Percentiles rank a stretch among this genome's conserved stretches.
phyloP scores from a whole-genome alignment of 2,113 vertebrate genomes.

The Grallaria varia region DNA sequence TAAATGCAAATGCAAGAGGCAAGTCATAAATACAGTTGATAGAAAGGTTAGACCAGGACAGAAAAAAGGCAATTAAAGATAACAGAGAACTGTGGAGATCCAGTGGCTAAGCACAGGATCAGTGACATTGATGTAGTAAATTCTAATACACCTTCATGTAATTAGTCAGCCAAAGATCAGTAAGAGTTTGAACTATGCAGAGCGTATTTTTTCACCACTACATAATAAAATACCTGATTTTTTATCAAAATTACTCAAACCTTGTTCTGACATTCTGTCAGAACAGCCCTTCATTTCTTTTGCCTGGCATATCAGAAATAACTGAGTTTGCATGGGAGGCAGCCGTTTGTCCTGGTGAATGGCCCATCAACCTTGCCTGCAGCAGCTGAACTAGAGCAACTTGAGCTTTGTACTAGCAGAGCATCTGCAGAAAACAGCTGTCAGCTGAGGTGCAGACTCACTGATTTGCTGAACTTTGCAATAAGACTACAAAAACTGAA shows the following conservation, averaged over 20 bases:
- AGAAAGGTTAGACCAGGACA: background rate
- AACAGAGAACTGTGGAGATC: background rate
- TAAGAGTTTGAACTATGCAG: background rate
- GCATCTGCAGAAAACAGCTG: background rate
- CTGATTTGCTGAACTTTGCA: background rate
- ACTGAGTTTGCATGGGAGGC: background rate
- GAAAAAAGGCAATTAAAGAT: background rate
- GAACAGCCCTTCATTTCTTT: background rate
- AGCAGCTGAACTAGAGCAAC: background rate
- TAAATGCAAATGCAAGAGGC: background rate
- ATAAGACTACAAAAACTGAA: background rate
- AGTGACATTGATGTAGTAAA: background rate
- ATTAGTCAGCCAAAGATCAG: background rate
- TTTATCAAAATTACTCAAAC: background rate
- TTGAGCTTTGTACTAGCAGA: background rate
- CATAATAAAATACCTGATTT: background rate
- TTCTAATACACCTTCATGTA: background rate
- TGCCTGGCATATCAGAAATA: background rate
- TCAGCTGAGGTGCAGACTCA: background rate
- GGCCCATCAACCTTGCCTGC: rapidly evolving
- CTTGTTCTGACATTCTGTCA: background rate
- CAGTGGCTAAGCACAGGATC: background rate
- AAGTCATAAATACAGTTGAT: background rate
- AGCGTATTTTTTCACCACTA: background rate
- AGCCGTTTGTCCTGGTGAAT: background rate